Base-by-base conservation (phyloP, 2,888 invertebrate genomes). In the Gandaritis pyraliata region DNA sequence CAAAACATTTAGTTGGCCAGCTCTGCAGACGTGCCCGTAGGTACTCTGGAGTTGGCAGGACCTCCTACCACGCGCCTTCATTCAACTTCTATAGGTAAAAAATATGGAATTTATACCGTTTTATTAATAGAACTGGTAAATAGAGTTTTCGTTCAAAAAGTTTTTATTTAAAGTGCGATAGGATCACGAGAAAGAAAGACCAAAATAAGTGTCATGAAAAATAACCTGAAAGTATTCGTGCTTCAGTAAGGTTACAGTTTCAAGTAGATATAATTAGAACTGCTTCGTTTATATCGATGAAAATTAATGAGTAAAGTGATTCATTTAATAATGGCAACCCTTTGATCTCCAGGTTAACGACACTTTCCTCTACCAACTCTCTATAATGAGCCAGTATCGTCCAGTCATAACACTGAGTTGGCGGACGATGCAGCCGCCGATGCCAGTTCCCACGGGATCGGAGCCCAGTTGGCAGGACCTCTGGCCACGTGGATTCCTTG, bases 371-470 rank as follows among this genome's bases (percentile, higher is more conserved):
- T 52, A 60, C 46, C 38, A 50, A 55, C 54, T 41, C 23, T 41
- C 49, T 47, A 48, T 48, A 13, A 48, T 29, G 47, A 79, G 79
- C 78, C 81, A 81, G 75, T 73, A 72, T 66, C 63, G 61, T 64
- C 72, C 81, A 82, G 87, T 82, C 87, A 87, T 75, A 87, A 87
- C 87, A 86, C 68, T 63, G 68, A 74, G 72, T 83, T 83, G 83
- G 83, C 83, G 65, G 70, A 67, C 58, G 56, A 65, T 73, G 73
- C 78, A 83, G 82, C 83, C 84, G 71, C 18, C 48, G 59, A 23
- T 65, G 69, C 63, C 72, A 74, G 76, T 71, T 66, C 48, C 73
- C 66, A 63, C 68, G 75, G 59, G 60, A 54, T 7, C 11, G 47
- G 48, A 48, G 59, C 46, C 78, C 81, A 82, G 77, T 81, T 87